Base-by-base conservation (phyloP, 2,888 invertebrate genomes). In the Eupeodes luniger region DNA sequence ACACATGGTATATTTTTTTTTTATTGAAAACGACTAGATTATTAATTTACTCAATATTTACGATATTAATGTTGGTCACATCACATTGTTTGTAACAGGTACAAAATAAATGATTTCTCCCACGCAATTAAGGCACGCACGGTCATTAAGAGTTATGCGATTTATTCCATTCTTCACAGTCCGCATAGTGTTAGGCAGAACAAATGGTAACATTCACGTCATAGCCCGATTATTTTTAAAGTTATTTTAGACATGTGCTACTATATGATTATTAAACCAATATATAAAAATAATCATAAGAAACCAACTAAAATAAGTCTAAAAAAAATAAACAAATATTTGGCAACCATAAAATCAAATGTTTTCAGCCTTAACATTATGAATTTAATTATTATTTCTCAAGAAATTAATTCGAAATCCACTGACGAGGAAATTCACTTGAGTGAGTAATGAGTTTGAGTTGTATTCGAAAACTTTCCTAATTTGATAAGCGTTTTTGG, bases 401-500 rank as follows among this genome's bases (percentile, higher is more conserved):
- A 34, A 59, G 14, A 72, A 85, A 77, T 62, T 44, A 44, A 70
- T 81, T 81, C 72, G 44, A 16, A 51, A 66, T 66, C 64, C 64
- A 55, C 51, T 55, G 44, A 16, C 62, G 53, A 70, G 5, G 59
- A 62, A 70, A 62, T 40, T 61, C 27, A 72, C 51, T 72, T 70
- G 40, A 40, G 40, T 27, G 61, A 80, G 53, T 61, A 81, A 85
- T 81, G 49, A 70, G n/a, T 67, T 85, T 85, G 49, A 72, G 19
- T 66, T 85, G 40, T 53, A 36, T 11, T 61, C 53, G 44, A 61
- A 19, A 78, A 69, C 61, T 82, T 75, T 40, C 16, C 34, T 75
- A 78, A 85, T 82, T 77, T 77, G 61, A 81, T 82, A 86, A 78
- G 57, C 78, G 77, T 72, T 76, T 66, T 51, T 53, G 66, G 12